phyloP scores from a whole-genome alignment of 1,140 invertebrate species.

The Drosophila grimshawi region DNA sequence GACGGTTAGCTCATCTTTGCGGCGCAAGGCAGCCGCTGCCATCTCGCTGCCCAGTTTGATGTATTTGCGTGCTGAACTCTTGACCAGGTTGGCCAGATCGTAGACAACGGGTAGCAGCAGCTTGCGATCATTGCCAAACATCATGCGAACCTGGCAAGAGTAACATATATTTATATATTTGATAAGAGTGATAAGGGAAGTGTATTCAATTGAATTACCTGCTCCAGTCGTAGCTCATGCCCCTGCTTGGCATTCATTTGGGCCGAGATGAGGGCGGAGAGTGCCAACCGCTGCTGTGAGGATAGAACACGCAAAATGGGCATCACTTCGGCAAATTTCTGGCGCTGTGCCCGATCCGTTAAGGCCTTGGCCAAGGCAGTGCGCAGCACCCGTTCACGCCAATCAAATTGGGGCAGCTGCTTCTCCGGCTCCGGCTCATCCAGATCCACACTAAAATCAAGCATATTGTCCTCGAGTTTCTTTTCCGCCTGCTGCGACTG shows the following conservation, averaged over 20 bases:
- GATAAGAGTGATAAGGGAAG: background rate
- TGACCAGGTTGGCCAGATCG: slow-evolving; percentile 88
- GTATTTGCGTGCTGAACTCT: slow-evolving; percentile 84
- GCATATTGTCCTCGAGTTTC: slow-evolving; percentile 69
- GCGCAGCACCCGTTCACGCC: slow-evolving; percentile 84
- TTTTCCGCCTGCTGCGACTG: slow-evolving; percentile 46
- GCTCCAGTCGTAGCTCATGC: slow-evolving; percentile 84
- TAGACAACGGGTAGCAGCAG: slow-evolving; percentile 87
- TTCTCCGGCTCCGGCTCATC: slow-evolving; percentile 68
- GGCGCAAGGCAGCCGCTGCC: slow-evolving; percentile 69
- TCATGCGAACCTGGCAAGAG: slow-evolving; percentile 85
- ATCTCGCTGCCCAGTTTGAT: slow-evolving; percentile 83
- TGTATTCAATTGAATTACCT: slow-evolving; percentile 82
- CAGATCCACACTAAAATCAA: slow-evolving; percentile 71
- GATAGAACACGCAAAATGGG: slow-evolving; percentile 88
- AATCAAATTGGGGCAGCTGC: slow-evolving; percentile 64
- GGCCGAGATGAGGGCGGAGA: slow-evolving; percentile 87
- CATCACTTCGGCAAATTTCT: slow-evolving; percentile 86
- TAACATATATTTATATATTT: background rate
- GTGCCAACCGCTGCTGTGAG: slow-evolving; percentile 86
- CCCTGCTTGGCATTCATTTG: slow-evolving; percentile 86
- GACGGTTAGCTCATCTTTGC: slow-evolving; percentile 51
- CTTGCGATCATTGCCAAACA: slow-evolving; percentile 86
- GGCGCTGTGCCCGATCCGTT: slow-evolving; percentile 62
- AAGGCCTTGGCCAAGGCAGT: slow-evolving; percentile 73